Base-by-base conservation (phyloP, 2,113 vertebrate species). In the Propithecus coquereli region DNA sequence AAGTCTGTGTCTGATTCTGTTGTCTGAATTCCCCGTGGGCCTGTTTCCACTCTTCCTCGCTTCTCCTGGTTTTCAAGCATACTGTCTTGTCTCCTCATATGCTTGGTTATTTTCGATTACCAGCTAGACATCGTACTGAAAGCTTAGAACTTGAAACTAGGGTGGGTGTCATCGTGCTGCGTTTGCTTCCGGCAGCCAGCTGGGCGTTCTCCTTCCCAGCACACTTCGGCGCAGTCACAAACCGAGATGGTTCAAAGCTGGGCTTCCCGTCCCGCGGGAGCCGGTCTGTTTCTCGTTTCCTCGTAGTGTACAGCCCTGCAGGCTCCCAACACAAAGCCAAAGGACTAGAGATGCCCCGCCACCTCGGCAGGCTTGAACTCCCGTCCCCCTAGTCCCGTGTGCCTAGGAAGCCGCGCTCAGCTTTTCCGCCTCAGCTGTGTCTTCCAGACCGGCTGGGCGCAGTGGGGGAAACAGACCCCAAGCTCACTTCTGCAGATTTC, bases 121-220 rank as follows among this genome's bases (percentile, higher is more conserved):
- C 30, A 40, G 83, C 73, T 34, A 37, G 83, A 14, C 73, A 6
- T 17, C 4, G 0, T 23, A 5, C 11, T 65, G 32, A 45, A 66
- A 65, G 43, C 6, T 0, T 5, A 8, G n/a, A 73, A 22, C 9
- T 1, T 20, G 43, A 37, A 3, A 5, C 25, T 0, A 4, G 37
- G 1, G 1, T 6, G 43, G 17, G 5, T 9, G 54, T 52, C 63
- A 0, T 17, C 20, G 5, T 6, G 34, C 6, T 4, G 0, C 16
- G 10, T 43, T 16, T 40, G 52, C 54, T 45, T 34, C 23, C 9
- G 32, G 9, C 32, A 11, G 34, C 43, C 47, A n/a, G 20, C n/a
- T 20, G 4, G 22, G 61, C 6, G 30, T 25, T 6, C 11, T 3
- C 1, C 54, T 1, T 74, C 45, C 71, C 30, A 9, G n/a, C 45